Percentiles rank a stretch among this genome's conserved stretches.
Conservation (phyloP, 2,113 vertebrate genomes). For the Ramphastos sulfuratus region DNA sequence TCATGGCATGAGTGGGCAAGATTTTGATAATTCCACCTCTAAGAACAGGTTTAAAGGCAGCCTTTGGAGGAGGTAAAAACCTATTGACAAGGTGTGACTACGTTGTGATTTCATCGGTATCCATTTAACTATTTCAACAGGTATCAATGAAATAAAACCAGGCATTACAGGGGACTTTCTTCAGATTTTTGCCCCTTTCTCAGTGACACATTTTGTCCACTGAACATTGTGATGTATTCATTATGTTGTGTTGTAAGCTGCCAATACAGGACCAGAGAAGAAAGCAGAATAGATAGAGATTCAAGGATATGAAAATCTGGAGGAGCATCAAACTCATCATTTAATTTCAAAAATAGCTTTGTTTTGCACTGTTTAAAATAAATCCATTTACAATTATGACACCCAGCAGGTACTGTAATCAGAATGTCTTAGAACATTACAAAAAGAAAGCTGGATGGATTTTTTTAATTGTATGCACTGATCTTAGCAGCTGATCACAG, state of each 20-base stretch:
- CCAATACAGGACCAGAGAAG: not conserved
- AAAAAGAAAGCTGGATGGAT: not conserved
- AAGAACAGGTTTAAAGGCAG: not conserved
- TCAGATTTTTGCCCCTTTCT: not conserved
- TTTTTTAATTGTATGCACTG: constrained; percentile 13
- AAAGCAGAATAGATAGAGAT: not conserved
- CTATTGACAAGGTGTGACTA: not conserved
- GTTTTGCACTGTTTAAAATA: constrained; percentile 31
- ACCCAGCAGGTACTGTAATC: not conserved
- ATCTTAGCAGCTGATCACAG: not conserved
- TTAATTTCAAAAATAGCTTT: constrained; percentile 43
- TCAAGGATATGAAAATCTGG: not conserved
- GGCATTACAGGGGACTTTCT: not conserved
- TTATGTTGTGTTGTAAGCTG: not conserved
- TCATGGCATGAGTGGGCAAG: not conserved
- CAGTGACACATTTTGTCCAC: not conserved
- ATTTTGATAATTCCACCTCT: not conserved
- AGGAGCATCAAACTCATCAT: not conserved
- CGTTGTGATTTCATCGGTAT: not conserved
- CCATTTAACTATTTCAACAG: not conserved
- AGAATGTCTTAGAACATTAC: not conserved
- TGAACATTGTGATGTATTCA: not conserved
- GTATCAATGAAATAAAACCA: not conserved
- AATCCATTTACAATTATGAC: constrained; percentile 27
- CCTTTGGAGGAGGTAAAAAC: not conserved